Conservation (phyloP, 2,113 vertebrate species). For the Microcebus griseorufus region DNA sequence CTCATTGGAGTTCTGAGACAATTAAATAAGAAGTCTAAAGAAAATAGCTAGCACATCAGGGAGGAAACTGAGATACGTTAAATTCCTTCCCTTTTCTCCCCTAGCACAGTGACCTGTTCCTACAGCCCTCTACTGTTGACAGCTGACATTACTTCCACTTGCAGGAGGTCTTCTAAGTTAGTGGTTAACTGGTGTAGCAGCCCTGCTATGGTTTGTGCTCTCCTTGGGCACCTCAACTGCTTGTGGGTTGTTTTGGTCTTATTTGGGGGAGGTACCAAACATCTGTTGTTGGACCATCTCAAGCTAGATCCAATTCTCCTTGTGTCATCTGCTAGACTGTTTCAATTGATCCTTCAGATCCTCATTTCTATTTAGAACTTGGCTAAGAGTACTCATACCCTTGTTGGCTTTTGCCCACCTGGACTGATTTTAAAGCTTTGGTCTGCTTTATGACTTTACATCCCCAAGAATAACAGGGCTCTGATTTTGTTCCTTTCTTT, state of each 20-base stretch:
- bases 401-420: conserved; percentile 12
- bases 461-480: neutral
- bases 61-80: neutral
- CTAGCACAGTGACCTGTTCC: neutral
- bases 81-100: neutral
- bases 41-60: neutral
- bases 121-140: neutral
- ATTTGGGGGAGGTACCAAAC: neutral
- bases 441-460: neutral
- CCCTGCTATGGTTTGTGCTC: neutral
- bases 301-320: neutral
- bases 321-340: neutral
- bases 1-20: neutral
- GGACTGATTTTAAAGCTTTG: conserved; percentile 21
- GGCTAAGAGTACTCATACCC: neutral
- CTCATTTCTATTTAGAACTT: conserved; percentile 27
- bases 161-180: neutral
- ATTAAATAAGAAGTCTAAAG: neutral
- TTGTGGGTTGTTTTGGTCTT: neutral
- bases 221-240: neutral
- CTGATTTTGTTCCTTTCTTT: neutral
- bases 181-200: neutral
- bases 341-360: conserved; percentile 3
- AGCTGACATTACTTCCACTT: neutral
- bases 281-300: neutral